Base-by-base conservation (phyloP, 1,140 invertebrate species). In the Helicoverpa armigera region DNA sequence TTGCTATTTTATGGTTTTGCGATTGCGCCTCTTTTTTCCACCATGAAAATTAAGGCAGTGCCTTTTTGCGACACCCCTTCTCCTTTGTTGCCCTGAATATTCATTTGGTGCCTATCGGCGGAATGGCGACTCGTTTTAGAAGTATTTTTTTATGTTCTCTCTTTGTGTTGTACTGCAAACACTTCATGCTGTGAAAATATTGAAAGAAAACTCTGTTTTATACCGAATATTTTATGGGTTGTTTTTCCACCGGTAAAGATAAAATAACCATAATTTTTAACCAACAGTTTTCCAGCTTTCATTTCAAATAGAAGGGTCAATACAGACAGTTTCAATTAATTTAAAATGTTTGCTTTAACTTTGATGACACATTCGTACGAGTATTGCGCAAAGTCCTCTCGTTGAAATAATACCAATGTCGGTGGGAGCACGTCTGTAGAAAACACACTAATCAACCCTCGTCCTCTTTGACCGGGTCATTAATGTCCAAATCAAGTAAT, bases 401-500 rank as follows among this genome's bases (percentile, higher is more conserved):
- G 56, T 54, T 81, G 63, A 80, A 82, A 79, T 60, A 74, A 86
- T 84, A 82, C 80, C 81, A 84, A 85, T 86, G 85, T 85, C 81
- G 77, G 79, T 81, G 82, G 82, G 80, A 86, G 81, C 75, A 86
- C 87, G 69, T 86, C 79, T 82, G 85, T 83, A 83, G 82, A 89
- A 88, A 91, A 90, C 86, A 89, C 89, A 91, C 85, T 87, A 91
- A 90, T 90, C 88, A 90, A 89, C 89, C 89, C 85, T 88, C 88
- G 85, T 92, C 87, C 85, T 84, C 87, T 89, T 89, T 88, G 90
- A 89, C 87, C 86, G 82, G 83, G 88, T 92, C 92, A 91, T 93
- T 93, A 94, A 93, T 94, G 90, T 93, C 92, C 91, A 91, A 92
- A 93, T 92, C 91, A 91, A 90, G 91, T 92, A 94, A 94, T 94